These are phyloP conservation scores for Pocillopora meandrina DNA, from an alignment of 92 coral and sea anemone genomes.

Conservation along the genomic window DNA sequence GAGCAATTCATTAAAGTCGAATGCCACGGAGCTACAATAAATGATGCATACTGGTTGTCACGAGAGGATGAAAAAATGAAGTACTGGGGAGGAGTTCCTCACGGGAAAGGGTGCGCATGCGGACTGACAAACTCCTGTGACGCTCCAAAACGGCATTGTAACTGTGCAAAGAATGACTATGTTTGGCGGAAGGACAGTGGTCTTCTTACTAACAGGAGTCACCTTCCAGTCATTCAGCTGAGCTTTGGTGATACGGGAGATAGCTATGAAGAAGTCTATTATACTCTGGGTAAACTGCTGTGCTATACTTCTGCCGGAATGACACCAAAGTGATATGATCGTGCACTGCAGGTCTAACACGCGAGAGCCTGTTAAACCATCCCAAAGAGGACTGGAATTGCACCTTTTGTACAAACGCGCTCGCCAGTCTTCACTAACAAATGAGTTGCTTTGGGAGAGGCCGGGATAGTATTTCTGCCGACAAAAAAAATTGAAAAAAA, in stretches of 20 bases:
- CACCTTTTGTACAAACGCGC: too few relatives aligned
- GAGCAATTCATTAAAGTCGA: conserved; percentile 30
- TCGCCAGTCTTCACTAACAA: too few relatives aligned
- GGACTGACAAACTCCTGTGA: conserved; percentile 3
- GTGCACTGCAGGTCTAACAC: too few relatives aligned
- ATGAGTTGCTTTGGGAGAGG: too few relatives aligned
- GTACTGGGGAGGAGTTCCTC: conserved; percentile 11
- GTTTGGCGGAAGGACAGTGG: conserved; percentile 41
- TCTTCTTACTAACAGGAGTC: conserved; percentile 21
- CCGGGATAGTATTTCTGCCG: too few relatives aligned
- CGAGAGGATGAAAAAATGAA: neutral
- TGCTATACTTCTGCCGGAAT: neutral
- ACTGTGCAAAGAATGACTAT: conserved; percentile 31
- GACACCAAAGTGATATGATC: too few relatives aligned
- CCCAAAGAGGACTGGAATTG: too few relatives aligned
- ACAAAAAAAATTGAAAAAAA: too few relatives aligned
- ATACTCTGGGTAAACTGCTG: conserved; percentile 24
- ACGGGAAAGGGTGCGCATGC: conserved; percentile 8
- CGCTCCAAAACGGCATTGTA: neutral
- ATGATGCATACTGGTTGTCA: neutral
- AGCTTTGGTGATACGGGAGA: conserved; percentile 39
- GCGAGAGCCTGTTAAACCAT: too few relatives aligned
- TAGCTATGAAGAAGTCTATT: conserved; percentile 12
- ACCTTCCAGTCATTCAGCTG: conserved; percentile 43
- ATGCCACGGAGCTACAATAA: neutral